Conservation (phyloP, 2,113 vertebrate genomes). For the Esox niger region DNA sequence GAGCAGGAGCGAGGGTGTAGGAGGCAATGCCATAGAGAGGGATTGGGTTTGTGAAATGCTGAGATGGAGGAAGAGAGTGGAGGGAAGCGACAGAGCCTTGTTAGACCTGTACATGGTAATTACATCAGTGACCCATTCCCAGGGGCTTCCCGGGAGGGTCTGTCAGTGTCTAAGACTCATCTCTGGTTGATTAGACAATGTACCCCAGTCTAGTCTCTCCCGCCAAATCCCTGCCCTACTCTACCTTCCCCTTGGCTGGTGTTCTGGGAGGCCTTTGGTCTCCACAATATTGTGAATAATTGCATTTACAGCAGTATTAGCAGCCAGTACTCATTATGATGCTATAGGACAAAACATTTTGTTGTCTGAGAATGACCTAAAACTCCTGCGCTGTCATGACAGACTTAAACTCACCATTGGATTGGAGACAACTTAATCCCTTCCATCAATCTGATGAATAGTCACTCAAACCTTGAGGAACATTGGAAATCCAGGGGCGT, state of each 20-base stretch:
- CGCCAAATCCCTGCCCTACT: not conserved
- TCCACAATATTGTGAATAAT: not conserved
- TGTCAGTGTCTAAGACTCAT: not conserved
- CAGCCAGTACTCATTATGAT: not conserved
- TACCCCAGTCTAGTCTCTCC: not conserved
- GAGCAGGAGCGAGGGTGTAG: too few relatives aligned
- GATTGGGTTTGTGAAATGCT: too few relatives aligned
- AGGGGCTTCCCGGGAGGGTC: not conserved
- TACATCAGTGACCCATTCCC: conserved; percentile 2
- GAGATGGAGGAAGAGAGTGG: not conserved
- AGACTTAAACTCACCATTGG: not conserved
- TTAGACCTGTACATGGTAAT: not conserved
- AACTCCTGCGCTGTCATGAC: not conserved
- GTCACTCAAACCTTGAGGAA: not conserved
- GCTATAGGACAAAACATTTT: not conserved
- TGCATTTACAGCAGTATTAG: not conserved
- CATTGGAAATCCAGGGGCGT: not conserved
- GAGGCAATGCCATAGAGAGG: too few relatives aligned
- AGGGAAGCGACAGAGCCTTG: not conserved
- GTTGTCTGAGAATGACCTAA: not conserved
- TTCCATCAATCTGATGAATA: not conserved
- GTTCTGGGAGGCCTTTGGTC: not conserved
- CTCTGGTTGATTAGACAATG: not conserved
- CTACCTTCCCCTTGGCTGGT: not conserved
- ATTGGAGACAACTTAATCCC: not conserved